Evolutionary conservation across 2,797 vertebrate species (phyloP).

Genomic region (Chaunax sp.): DNA sequence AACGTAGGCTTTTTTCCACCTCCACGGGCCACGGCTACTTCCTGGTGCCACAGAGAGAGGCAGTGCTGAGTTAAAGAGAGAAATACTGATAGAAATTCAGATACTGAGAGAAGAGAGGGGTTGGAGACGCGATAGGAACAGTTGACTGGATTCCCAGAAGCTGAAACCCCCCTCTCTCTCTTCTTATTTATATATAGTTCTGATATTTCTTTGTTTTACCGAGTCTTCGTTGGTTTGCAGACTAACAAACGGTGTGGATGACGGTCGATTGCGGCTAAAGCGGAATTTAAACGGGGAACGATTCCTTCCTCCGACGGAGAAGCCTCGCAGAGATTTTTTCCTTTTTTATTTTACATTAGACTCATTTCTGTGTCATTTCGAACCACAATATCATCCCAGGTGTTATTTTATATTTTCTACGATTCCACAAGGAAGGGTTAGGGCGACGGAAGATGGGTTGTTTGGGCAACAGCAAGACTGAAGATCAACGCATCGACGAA

Average conservation of each 20-base stretch:
- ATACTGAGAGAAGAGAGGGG: conserved; percentile 84
- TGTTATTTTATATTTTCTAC: conserved; percentile 59
- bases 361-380: conserved; percentile 54
- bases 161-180: conserved; percentile 68
- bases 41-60: conserved; percentile 91
- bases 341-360: conserved; percentile 42
- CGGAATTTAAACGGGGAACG: conserved; percentile 81
- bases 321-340: conserved; percentile 74
- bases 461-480: conserved; percentile 97
- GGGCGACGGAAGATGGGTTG: conserved; percentile 93
- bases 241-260: conserved; percentile 73
- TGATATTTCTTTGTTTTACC: conserved; percentile 41
- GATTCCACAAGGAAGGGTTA: conserved; percentile 77
- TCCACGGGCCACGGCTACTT: conserved; percentile 82
- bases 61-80: conserved; percentile 92
- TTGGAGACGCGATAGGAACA: conserved; percentile 84
- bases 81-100: conserved; percentile 87
- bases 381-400: conserved; percentile 40
- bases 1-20: conserved; percentile 72
- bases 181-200: conserved; percentile 64
- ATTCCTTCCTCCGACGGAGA: conserved; percentile 81
- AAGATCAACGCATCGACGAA: conserved; percentile 98
- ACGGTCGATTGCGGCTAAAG: conserved; percentile 81
- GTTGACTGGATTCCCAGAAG: conserved; percentile 86
- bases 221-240: conserved; percentile 58